phyloP scores from a whole-genome alignment of 1,140 invertebrate species.

The Adelges cooleyi region DNA sequence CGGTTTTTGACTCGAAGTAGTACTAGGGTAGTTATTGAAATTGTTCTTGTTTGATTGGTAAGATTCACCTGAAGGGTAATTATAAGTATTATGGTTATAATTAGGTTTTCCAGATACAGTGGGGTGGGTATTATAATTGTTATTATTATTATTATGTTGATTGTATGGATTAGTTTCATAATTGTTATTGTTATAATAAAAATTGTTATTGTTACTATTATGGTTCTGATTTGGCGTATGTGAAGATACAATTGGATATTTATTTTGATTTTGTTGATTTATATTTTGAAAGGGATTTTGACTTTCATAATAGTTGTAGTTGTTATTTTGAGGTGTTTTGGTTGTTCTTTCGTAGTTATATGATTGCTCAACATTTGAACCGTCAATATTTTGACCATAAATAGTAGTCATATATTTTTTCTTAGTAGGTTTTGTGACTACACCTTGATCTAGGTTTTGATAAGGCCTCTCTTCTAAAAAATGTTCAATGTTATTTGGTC shows the following conservation, averaged over 20 bases:
- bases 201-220: background rate
- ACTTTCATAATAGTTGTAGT: slow-evolving; percentile 12
- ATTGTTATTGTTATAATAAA: background rate
- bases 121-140: background rate
- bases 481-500: background rate
- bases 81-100: background rate
- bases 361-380: background rate
- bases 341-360: background rate
- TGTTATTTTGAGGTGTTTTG: background rate
- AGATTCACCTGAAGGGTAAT: background rate
- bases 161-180: background rate
- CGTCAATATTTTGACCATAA: background rate
- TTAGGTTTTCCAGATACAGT: background rate
- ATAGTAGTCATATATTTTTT: background rate
- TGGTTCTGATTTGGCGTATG: background rate
- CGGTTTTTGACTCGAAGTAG: no score
- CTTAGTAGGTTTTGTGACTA: background rate
- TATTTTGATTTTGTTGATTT: no score
- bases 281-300: background rate
- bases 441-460: slow-evolving; percentile 3
- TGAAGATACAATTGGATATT: no score
- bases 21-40: background rate
- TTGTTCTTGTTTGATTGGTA: slow-evolving; percentile 1
- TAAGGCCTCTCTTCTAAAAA: slow-evolving; percentile 8
- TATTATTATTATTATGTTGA: background rate